A percentile compares a stretch with the other conserved stretches of the same genome.
These are phyloP conservation scores for Apotomis betuletana DNA, from an alignment of 2,888 invertebrate species.

Conservation along the genomic window DNA sequence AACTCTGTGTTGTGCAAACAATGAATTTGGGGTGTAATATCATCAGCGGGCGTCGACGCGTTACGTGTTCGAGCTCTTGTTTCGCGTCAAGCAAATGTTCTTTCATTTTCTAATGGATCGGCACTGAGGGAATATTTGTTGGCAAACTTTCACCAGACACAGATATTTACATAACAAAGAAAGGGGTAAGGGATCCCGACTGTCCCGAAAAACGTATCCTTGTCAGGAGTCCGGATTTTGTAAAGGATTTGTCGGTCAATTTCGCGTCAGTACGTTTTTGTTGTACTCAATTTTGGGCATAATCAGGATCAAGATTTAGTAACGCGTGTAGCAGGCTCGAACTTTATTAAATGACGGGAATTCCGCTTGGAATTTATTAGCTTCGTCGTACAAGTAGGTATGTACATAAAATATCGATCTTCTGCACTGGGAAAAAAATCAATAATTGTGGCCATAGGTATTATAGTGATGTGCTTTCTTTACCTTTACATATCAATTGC, in stretches of 20 bases:
- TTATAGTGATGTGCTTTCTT: no score
- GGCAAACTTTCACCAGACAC: slow-evolving; percentile 70
- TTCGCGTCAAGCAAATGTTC: slow-evolving; percentile 67
- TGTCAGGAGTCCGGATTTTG: slow-evolving; percentile 69
- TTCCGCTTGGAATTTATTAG: slow-evolving; percentile 51
- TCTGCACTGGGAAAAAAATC: no score
- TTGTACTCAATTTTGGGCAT: slow-evolving; percentile 61
- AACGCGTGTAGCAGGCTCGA: slow-evolving; percentile 53
- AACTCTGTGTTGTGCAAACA: slow-evolving; percentile 66
- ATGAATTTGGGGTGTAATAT: slow-evolving; percentile 63
- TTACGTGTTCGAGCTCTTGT: slow-evolving; percentile 54
- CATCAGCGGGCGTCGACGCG: slow-evolving; percentile 50
- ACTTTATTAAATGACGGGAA: slow-evolving; percentile 55
- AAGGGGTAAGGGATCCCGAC: slow-evolving; percentile 68
- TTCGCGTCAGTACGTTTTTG: slow-evolving; percentile 65
- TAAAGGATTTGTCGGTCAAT: slow-evolving; percentile 74
- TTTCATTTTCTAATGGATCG: slow-evolving; percentile 80
- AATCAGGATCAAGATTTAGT: slow-evolving; percentile 56
- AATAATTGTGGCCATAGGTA: no score
- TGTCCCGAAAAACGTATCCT: slow-evolving; percentile 71
- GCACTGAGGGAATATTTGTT: slow-evolving; percentile 70
- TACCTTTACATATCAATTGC: no score
- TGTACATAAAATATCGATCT: no score
- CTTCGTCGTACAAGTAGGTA: not conserved
- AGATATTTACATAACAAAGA: slow-evolving; percentile 78